Conservation (phyloP, 2,797 vertebrate genomes). For the Melanogrammus aeglefinus region DNA sequence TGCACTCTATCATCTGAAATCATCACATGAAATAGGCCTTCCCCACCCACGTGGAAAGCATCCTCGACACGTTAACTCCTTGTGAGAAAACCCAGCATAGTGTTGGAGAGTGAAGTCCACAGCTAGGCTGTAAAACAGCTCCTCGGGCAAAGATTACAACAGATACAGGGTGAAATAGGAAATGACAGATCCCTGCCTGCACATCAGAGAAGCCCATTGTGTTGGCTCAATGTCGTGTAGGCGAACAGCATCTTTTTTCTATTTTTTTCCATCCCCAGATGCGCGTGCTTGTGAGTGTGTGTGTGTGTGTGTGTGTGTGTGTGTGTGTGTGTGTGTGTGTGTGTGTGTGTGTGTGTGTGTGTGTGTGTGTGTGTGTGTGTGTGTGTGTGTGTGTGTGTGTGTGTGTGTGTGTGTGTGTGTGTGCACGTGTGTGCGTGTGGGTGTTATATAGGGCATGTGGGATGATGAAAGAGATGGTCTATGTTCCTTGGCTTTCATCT, state of each 20-base stretch:
- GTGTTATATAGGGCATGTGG: not conserved
- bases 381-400: no score
- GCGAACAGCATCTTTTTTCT: constrained; percentile 13
- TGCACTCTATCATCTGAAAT: not conserved
- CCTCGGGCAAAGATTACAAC: constrained; percentile 53
- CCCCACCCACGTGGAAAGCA: constrained; percentile 41
- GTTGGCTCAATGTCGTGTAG: constrained; percentile 31
- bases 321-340: not conserved
- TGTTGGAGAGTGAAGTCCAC: constrained; percentile 33
- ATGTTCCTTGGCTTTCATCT: not conserved
- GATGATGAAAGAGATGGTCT: constrained; percentile 1
- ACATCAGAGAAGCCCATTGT: constrained; percentile 34
- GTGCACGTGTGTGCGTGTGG: not conserved
- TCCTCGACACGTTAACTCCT: constrained; percentile 38
- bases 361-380: no score
- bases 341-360: not conserved
- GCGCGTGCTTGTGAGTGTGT: not conserved
- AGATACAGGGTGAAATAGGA: constrained; percentile 41
- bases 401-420: not conserved
- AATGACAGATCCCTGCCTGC: constrained; percentile 47
- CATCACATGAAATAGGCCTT: constrained; percentile 16
- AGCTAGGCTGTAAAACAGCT: constrained; percentile 45
- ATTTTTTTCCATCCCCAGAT: not conserved
- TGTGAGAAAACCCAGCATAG: constrained; percentile 20
- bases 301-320: not conserved